Evolutionary conservation across 2,113 vertebrate genomes (phyloP).

Genomic region (Pomatostomus ruficeps): DNA sequence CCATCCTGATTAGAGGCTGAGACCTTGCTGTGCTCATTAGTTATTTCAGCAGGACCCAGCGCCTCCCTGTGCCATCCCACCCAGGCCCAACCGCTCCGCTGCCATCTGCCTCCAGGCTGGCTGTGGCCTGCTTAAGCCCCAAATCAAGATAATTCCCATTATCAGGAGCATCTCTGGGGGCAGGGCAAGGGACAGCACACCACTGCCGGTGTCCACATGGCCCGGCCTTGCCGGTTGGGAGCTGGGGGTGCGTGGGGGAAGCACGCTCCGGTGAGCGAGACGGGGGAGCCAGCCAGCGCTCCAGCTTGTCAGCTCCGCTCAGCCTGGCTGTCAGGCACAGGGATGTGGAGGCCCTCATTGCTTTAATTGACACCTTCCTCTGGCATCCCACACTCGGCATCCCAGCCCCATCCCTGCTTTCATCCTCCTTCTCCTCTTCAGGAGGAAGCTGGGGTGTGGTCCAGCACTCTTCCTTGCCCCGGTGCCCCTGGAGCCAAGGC

Average conservation of each 20-base stretch:
- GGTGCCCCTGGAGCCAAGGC: accelerated
- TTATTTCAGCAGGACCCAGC: not conserved
- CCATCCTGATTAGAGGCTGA: not conserved
- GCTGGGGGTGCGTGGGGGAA: slow-evolving; percentile 44
- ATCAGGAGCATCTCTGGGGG: slow-evolving; percentile 75
- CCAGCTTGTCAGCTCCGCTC: slow-evolving; percentile 91
- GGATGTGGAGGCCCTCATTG: slow-evolving; percentile 74
- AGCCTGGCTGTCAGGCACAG: slow-evolving; percentile 81
- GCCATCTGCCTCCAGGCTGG: slow-evolving; percentile 68
- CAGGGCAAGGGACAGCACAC: slow-evolving; percentile 67
- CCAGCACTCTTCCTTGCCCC: not conserved
- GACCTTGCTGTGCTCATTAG: not conserved
- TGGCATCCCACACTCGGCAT: slow-evolving; percentile 24
- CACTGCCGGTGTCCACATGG: slow-evolving; percentile 31
- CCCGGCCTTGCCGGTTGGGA: slow-evolving; percentile 50
- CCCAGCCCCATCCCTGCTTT: slow-evolving; percentile 45
- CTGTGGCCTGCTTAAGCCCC: slow-evolving; percentile 70
- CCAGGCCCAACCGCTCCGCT: slow-evolving; percentile 63
- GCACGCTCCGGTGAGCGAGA: slow-evolving; percentile 69
- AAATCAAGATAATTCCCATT: slow-evolving; percentile 80
- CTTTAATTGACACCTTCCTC: slow-evolving; percentile 90
- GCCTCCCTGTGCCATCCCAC: not conserved
- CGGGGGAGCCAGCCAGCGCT: slow-evolving; percentile 77
- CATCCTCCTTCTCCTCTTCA: not conserved
- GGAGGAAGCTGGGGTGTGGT: not conserved